Evolutionary conservation across 2,797 vertebrate species (phyloP).

Genomic region (Pseudomugil gertrudae): DNA sequence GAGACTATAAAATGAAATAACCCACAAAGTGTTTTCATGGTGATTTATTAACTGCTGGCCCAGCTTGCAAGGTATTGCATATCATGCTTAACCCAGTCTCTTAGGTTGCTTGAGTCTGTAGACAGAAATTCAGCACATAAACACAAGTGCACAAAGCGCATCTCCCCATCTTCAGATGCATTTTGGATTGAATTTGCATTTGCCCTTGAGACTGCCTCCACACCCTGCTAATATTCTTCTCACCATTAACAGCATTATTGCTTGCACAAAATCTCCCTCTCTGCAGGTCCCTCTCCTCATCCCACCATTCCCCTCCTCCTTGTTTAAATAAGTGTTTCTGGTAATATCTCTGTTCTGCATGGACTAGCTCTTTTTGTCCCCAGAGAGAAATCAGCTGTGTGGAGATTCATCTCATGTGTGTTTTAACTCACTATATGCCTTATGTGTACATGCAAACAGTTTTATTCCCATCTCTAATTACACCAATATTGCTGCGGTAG

Average conservation of each 20-base stretch:
- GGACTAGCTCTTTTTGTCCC: slow-evolving; percentile 56
- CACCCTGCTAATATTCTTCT: slow-evolving; percentile 77
- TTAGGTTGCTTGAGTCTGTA: slow-evolving; percentile 9
- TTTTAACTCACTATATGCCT: slow-evolving; percentile 21
- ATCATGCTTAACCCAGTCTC: slow-evolving; percentile 35
- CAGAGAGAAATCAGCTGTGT: slow-evolving; percentile 31
- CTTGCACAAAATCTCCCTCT: slow-evolving; percentile 50
- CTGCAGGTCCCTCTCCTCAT: slow-evolving; percentile 34
- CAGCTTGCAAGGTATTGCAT: slow-evolving; percentile 27
- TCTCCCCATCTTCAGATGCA: slow-evolving; percentile 55
- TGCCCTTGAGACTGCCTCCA: slow-evolving; percentile 67
- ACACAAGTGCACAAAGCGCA: slow-evolving; percentile 17
- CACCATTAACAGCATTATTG: slow-evolving; percentile 78
- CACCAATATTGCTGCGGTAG: slow-evolving; percentile 37
- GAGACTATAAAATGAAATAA: slow-evolving; percentile 48
- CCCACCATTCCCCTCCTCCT: slow-evolving; percentile 36
- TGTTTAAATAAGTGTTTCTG: slow-evolving; percentile 59
- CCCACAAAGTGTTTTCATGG: slow-evolving; percentile 40
- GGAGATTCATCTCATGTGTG: slow-evolving; percentile 18
- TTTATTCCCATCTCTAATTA: slow-evolving; percentile 73
- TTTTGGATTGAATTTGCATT: slow-evolving; percentile 65
- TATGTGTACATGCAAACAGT: slow-evolving; percentile 37
- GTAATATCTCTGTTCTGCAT: slow-evolving; percentile 72
- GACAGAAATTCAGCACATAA: slow-evolving; percentile 15
- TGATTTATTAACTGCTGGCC: slow-evolving; percentile 46